Percentiles rank a stretch among this genome's conserved stretches.
Conservation (phyloP, 2,797 vertebrate genomes). For the Hydrophis major region DNA sequence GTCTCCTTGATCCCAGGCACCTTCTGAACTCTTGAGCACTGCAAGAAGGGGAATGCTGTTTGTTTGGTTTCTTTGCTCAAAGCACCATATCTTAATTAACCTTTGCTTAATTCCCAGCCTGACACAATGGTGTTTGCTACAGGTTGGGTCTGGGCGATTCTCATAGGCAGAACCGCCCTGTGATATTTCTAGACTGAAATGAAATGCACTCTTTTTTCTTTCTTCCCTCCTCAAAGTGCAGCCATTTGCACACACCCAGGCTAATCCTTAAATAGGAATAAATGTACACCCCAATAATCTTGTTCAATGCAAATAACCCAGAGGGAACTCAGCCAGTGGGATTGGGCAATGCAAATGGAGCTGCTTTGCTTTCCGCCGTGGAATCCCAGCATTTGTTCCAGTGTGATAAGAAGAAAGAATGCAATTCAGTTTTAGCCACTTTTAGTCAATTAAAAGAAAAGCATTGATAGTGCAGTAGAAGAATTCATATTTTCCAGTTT, state of each 20-base stretch:
- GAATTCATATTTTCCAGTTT: not conserved
- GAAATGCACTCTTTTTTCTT: not conserved
- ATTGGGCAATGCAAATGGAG: not conserved
- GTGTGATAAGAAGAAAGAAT: not conserved
- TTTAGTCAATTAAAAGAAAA: not conserved
- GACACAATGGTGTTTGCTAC: not conserved
- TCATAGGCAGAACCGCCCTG: not conserved
- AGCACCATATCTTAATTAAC: not conserved
- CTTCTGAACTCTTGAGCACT: not conserved
- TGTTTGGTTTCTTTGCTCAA: not conserved
- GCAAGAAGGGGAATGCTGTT: not conserved
- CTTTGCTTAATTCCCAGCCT: not conserved
- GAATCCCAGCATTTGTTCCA: not conserved
- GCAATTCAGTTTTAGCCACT: not conserved
- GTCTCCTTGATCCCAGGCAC: not conserved
- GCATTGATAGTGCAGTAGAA: not conserved
- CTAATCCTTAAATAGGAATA: not conserved
- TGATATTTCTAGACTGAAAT: not conserved
- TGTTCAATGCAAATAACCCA: not conserved
- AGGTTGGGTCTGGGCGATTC: not conserved
- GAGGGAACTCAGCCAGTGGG: not conserved
- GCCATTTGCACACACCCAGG: not conserved
- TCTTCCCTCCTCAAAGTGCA: not conserved
- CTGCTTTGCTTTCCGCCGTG: not conserved
- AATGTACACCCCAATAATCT: not conserved